These are phyloP conservation scores for Anabacerthia variegaticeps DNA, from an alignment of 2,797 vertebrate species.

Conservation along the genomic window DNA sequence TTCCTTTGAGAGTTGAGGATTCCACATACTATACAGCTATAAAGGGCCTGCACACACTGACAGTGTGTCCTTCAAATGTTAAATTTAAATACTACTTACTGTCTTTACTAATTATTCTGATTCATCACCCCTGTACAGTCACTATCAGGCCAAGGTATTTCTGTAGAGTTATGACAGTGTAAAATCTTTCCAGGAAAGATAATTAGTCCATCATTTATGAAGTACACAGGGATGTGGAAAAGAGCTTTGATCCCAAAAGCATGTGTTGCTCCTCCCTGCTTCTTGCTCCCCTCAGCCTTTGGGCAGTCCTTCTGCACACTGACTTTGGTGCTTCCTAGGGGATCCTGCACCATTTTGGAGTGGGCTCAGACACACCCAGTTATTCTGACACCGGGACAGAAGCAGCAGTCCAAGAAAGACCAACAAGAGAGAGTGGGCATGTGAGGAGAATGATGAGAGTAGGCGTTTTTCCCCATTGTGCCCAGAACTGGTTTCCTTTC, in stretches of 20 bases:
- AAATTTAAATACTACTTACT: not conserved
- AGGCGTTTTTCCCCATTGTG: not conserved
- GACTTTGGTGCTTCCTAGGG: not conserved
- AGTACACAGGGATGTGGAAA: not conserved
- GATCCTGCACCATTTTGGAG: not conserved
- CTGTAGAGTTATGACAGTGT: not conserved
- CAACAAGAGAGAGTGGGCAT: not conserved
- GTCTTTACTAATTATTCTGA: not conserved
- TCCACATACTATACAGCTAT: not conserved
- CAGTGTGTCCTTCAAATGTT: not conserved
- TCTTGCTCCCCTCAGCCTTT: not conserved
- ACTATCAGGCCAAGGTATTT: not conserved
- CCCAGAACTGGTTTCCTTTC: not conserved
- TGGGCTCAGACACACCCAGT: not conserved
- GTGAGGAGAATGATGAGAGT: not conserved
- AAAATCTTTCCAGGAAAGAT: not conserved
- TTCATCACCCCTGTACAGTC: not conserved
- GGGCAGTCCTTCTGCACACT: not conserved
- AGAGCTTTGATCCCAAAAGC: not conserved
- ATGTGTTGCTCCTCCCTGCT: accelerated
- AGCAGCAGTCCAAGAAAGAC: not conserved
- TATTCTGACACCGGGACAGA: not conserved
- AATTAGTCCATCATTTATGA: not conserved
- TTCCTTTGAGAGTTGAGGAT: not conserved
- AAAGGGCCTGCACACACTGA: not conserved